These are phyloP conservation scores for Papilio gigon DNA, from an alignment of 2,888 invertebrate species.

Conservation along the genomic window DNA sequence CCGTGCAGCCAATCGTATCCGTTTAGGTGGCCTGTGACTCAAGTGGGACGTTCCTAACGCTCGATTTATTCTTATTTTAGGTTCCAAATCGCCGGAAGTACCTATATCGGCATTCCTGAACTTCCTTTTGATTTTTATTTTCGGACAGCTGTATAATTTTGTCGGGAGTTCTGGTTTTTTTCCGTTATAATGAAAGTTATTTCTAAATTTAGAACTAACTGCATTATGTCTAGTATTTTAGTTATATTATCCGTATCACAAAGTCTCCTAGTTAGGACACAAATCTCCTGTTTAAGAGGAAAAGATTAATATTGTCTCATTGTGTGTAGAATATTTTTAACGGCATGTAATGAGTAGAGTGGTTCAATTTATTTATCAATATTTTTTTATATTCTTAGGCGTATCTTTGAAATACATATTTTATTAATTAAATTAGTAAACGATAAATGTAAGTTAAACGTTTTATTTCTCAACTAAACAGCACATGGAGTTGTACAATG, in stretches of 20 bases:
- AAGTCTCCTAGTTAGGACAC: no score
- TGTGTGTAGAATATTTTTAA: no score
- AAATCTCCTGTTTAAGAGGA: no score
- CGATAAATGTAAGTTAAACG: not conserved
- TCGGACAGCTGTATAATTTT: slow-evolving; percentile 43
- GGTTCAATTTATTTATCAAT: not conserved
- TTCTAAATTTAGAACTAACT: slow-evolving; percentile 25
- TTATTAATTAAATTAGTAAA: not conserved
- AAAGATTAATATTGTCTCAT: no score
- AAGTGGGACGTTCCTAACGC: slow-evolving; percentile 64
- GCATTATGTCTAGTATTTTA: no score
- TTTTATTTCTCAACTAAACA: slow-evolving; percentile 21
- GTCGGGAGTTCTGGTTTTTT: slow-evolving; percentile 39
- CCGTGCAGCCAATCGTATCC: slow-evolving; percentile 52
- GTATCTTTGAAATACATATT: not conserved
- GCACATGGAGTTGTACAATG: slow-evolving; percentile 24
- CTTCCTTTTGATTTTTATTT: slow-evolving; percentile 59
- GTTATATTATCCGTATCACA: no score
- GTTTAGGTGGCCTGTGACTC: slow-evolving; percentile 63
- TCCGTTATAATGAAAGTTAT: slow-evolving; percentile 31
- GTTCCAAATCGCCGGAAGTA: slow-evolving; percentile 73
- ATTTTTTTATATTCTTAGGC: not conserved
- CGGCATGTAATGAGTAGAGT: no score
- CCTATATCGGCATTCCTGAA: slow-evolving; percentile 71
- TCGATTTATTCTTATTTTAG: slow-evolving; percentile 66